phyloP scores from a whole-genome alignment of 2,113 vertebrate genomes.

The Etheostoma spectabile region DNA sequence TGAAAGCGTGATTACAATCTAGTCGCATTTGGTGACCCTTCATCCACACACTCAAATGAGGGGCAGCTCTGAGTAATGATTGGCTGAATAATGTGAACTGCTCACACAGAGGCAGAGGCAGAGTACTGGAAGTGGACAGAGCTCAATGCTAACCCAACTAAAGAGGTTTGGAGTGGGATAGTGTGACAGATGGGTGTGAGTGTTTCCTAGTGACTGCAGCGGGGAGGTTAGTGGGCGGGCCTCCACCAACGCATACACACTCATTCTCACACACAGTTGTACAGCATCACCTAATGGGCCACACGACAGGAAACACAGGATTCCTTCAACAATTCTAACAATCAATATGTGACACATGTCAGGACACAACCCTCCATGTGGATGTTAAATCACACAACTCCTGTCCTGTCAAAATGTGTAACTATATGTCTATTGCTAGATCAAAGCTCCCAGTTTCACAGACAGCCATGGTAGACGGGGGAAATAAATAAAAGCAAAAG shows the following conservation, averaged over 20 bases:
- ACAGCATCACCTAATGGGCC: neutral
- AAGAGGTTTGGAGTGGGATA: constrained; percentile 33
- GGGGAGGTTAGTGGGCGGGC: constrained; percentile 7
- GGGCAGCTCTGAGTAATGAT: constrained; percentile 26
- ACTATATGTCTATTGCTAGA: too few species aligned
- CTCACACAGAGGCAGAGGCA: constrained; percentile 1
- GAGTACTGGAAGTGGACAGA: constrained; percentile 1
- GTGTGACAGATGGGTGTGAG: constrained; percentile 36
- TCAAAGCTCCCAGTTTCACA: neutral
- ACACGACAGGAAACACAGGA: neutral
- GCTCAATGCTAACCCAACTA: constrained; percentile 31
- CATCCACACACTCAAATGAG: constrained; percentile 27
- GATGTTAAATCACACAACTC: neutral
- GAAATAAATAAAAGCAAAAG: neutral
- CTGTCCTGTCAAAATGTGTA: neutral
- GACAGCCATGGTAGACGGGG: neutral
- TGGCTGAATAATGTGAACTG: constrained; percentile 12
- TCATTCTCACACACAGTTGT: neutral
- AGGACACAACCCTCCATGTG: neutral
- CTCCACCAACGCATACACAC: neutral
- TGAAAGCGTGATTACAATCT: constrained; percentile 31
- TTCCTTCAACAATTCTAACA: neutral
- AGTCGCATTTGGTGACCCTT: constrained; percentile 6
- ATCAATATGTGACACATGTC: neutral
- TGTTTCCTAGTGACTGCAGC: constrained; percentile 13